These are phyloP conservation scores for Macrosoma leucophasiata DNA, from an alignment of 2,888 invertebrate species.

Conservation along the genomic window DNA sequence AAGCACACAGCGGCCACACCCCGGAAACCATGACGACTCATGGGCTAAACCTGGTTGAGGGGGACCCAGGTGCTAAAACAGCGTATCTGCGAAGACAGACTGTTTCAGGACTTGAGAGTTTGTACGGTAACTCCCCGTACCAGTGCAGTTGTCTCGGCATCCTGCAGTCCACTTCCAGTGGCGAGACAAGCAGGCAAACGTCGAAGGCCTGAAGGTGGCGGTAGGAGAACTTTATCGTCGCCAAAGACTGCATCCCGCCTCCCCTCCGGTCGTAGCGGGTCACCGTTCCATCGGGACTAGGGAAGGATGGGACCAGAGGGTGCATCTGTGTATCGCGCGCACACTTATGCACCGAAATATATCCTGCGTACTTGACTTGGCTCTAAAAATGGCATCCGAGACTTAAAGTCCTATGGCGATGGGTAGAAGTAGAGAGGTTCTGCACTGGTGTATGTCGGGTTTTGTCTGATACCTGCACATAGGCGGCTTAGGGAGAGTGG, in stretches of 20 bases:
- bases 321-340: constrained; percentile 11
- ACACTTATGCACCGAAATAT: constrained; percentile 10
- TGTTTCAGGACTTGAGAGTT: too few relatives aligned
- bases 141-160: too few relatives aligned
- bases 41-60: too few relatives aligned
- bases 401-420: constrained; percentile 9
- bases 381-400: constrained; percentile 5
- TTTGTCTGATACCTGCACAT: constrained; percentile 11
- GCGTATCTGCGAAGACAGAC: too few relatives aligned
- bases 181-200: too few relatives aligned
- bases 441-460: constrained; percentile 3
- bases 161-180: too few relatives aligned
- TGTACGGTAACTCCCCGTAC: too few relatives aligned
- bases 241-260: neutral
- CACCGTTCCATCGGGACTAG: constrained; percentile 12
- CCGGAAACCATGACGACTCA: too few relatives aligned
- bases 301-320: constrained; percentile 7
- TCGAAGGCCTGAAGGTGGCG: too few relatives aligned
- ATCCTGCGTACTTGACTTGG: constrained; percentile 14
- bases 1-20: too few relatives aligned
- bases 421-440: constrained; percentile 15
- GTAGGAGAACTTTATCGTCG: neutral
- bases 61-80: too few relatives aligned
- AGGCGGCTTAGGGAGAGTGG: constrained; percentile 6
- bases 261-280: constrained; percentile 12